Conservation (phyloP, 2,113 vertebrate genomes). For the Bufo bufo region DNA sequence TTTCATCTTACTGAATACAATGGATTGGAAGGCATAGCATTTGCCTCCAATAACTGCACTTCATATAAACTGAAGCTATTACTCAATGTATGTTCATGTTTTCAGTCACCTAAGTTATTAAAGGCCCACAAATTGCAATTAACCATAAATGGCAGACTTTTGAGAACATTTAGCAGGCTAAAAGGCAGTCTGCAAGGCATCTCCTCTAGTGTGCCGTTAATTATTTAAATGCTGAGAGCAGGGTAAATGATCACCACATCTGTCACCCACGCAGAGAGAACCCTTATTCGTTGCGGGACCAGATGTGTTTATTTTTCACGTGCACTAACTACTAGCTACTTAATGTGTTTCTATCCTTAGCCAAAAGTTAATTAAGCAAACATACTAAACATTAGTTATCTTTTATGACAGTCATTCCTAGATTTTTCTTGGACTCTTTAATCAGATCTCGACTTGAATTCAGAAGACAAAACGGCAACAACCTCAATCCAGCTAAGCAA, state of each 20-base stretch:
- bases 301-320: constrained; percentile 89
- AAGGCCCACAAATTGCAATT: background rate
- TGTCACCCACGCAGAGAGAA: constrained; percentile 79
- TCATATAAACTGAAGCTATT: background rate
- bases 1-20: background rate
- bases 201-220: constrained; percentile 72
- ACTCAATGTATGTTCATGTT: background rate
- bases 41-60: background rate
- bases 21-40: background rate
- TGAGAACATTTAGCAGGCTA: constrained; percentile 73
- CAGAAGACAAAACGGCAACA: background rate
- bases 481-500: background rate
- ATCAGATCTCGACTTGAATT: constrained; percentile 58
- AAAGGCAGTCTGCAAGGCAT: constrained; percentile 65
- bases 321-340: constrained; percentile 86
- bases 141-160: constrained; percentile 56
- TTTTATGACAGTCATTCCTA: constrained; percentile 65
- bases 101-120: background rate
- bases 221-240: constrained; percentile 81
- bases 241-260: constrained; percentile 84
- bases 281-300: constrained; percentile 69
- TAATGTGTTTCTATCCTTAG: constrained; percentile 85
- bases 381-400: constrained; percentile 71
- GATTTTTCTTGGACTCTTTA: constrained; percentile 46
- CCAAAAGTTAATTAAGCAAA: constrained; percentile 89